These are phyloP conservation scores for Encarsia formosa DNA, from an alignment of 2,888 invertebrate species.

Conservation along the genomic window DNA sequence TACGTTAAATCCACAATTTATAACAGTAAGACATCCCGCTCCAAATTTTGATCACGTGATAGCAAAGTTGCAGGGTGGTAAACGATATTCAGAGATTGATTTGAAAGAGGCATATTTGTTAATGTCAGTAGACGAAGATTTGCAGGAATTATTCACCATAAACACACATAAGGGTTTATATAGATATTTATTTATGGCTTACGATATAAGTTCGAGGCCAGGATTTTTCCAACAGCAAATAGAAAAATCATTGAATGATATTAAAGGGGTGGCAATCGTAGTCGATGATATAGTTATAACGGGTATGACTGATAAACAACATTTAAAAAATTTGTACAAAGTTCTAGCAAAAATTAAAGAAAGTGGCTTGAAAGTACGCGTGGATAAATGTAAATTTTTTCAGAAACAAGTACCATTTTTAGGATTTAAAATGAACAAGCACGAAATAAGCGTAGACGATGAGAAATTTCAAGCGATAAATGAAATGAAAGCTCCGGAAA, in stretches of 20 bases:
- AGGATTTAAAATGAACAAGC: not conserved
- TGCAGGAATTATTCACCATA: conserved; percentile 8
- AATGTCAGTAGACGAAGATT: conserved; percentile 18
- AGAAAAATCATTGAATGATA: not conserved
- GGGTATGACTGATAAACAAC: not conserved
- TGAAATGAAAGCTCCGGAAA: not conserved
- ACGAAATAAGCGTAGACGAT: not conserved
- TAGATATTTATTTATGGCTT: not conserved
- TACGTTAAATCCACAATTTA: too few relatives aligned
- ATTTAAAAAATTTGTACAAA: conserved; percentile 6
- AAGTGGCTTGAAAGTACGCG: conserved; percentile 2
- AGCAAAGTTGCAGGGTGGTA: conserved; percentile 5
- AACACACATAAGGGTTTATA: conserved; percentile 2
- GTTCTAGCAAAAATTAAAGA: conserved; percentile 1
- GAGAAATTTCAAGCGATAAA: conserved; percentile 1
- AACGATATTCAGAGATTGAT: not conserved
- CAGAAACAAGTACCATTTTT: not conserved
- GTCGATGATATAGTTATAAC: not conserved
- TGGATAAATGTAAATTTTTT: conserved; percentile 7
- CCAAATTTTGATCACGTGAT: conserved; percentile 13
- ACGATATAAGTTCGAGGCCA: not conserved
- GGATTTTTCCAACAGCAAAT: not conserved
- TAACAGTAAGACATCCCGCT: too few relatives aligned
- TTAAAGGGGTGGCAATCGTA: not conserved
- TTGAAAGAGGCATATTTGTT: conserved; percentile 18